These are phyloP conservation scores for Iselma pallidipennis DNA, from an alignment of 2,888 invertebrate genomes.

Conservation along the genomic window DNA sequence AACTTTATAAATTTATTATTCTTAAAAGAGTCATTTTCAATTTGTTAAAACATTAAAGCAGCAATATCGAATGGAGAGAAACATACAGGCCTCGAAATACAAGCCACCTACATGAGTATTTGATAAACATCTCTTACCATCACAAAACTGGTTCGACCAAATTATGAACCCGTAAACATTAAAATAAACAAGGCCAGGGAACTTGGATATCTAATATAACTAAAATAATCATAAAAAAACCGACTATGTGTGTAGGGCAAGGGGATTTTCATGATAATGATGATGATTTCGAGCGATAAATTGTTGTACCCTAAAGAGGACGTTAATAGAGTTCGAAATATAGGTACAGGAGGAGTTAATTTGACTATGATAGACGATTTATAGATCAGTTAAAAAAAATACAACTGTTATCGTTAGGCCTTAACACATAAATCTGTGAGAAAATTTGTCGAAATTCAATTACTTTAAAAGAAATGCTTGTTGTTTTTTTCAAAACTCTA, in stretches of 20 bases:
- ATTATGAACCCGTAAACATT: constrained; percentile 51
- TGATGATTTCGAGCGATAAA: constrained; percentile 33
- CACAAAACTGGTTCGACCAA: constrained; percentile 47
- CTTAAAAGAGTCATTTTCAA: constrained; percentile 45
- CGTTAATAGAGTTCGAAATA: constrained; percentile 24
- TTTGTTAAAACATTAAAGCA: constrained; percentile 47
- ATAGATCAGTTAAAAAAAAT: constrained; percentile 17
- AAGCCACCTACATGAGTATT: constrained; percentile 49
- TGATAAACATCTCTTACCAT: constrained; percentile 39
- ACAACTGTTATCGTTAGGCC: constrained; percentile 16
- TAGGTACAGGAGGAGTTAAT: constrained; percentile 22
- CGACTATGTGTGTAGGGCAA: not conserved
- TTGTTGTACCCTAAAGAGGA: constrained; percentile 28
- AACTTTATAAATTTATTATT: constrained; percentile 15
- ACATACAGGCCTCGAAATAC: constrained; percentile 46
- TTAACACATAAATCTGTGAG: not conserved
- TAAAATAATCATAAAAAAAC: not conserved
- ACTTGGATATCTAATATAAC: constrained; percentile 1
- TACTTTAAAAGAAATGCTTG: not conserved
- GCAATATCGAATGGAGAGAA: constrained; percentile 33
- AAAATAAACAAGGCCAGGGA: constrained; percentile 44
- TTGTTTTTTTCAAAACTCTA: too few species aligned
- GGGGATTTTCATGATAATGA: constrained; percentile 18
- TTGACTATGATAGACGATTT: constrained; percentile 28
- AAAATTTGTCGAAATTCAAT: not conserved